These are phyloP conservation scores for Pseudobourletiella spinata DNA, from an alignment of 1,140 invertebrate species.

Conservation along the genomic window DNA sequence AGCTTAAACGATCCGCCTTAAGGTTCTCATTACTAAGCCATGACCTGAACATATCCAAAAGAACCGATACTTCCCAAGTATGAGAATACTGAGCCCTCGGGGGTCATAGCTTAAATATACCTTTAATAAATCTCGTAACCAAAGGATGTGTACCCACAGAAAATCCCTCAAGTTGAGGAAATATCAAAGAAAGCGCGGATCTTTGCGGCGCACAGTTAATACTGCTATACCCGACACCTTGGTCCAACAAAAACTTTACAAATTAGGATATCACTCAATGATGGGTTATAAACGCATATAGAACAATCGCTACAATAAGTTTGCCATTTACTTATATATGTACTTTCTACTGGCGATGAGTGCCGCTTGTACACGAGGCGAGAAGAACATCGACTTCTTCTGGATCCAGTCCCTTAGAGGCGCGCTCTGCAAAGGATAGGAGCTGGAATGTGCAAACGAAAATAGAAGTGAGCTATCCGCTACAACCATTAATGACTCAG, in stretches of 20 bases:
- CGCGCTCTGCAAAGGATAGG: background rate
- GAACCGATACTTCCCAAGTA: too few relatives aligned
- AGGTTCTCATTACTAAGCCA: too few relatives aligned
- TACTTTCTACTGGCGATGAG: background rate
- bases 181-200: background rate
- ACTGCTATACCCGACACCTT: background rate
- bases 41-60: too few relatives aligned
- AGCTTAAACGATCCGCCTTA: too few relatives aligned
- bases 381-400: background rate
- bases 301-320: background rate
- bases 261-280: conserved; percentile 1
- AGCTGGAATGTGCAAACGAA: background rate
- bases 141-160: background rate
- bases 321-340: background rate
- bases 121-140: background rate
- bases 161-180: background rate
- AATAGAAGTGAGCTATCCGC: background rate
- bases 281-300: background rate
- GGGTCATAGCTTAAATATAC: background rate
- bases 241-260: background rate
- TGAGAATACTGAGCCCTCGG: too few relatives aligned
- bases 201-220: background rate
- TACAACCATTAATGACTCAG: background rate
- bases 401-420: background rate
- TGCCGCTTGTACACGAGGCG: background rate